Base-by-base conservation (phyloP, 2,888 invertebrate genomes). In the Liopterus haemorrhoidalis region DNA sequence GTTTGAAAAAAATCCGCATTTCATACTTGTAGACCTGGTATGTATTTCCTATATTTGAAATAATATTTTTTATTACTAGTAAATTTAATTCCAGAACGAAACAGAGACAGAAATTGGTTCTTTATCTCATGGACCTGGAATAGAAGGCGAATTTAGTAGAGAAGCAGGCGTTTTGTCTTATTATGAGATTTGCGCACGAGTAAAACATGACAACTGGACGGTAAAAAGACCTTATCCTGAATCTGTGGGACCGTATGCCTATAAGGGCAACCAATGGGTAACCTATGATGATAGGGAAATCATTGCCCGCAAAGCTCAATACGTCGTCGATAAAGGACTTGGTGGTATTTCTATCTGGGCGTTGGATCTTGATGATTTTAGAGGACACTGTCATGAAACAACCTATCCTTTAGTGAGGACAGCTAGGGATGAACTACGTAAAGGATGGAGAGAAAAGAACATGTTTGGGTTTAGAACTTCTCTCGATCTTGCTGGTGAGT, bases 301-400 rank as follows among this genome's bases (percentile, higher is more conserved):
- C n/a, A n/a, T n/a, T n/a, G n/a, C n/a, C n/a, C n/a, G n/a, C n/a
- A n/a, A n/a, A n/a, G n/a, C 76, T 1, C 68, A 74, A 14, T 71
- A 73, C 50, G 69, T 74, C 0, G 69, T 72, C 27, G 64, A 63
- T 4, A 60, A 73, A n/a, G 70, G 72, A 0, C 64, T 78, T 18
- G 76, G 80, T 2, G 83, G 83, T 4, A 80, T 75, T 5, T 81
- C 81, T 63, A 69, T 82, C 11, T 83, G 82, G 82, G 80, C 82
- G 0, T 60, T 82, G 9, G 82, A 82, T 62, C 66, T 82, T 49
- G 83, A 83, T 58, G 82, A 82, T 59, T 81, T 81, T 70, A 68
- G 70, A 32, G 76, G 63, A 33, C 61, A 65, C 8, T 82, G 82
- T 59, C 72, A 74, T 11, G 79, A 79, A 59, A 74, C 74, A 5